A percentile compares a stretch with the other conserved stretches of the same genome.
Conservation (phyloP, 1,140 invertebrate genomes). For the Conus ventricosus region DNA sequence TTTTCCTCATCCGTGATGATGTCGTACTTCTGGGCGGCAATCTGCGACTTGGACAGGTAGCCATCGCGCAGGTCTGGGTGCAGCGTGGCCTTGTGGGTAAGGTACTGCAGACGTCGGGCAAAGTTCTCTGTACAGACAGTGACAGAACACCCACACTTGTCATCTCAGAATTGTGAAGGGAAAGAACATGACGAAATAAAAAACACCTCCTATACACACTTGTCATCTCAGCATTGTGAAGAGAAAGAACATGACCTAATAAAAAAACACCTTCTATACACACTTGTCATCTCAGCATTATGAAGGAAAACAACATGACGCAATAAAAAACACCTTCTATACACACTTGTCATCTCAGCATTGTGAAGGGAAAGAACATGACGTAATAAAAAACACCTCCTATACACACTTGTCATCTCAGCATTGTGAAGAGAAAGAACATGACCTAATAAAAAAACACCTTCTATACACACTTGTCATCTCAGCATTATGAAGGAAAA, state of each 20-base stretch:
- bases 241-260: not conserved
- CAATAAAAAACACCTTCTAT: no score
- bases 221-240: not conserved
- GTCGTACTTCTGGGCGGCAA: slow-evolving; percentile 64
- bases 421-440: not conserved
- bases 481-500: no score
- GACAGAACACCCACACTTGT: not conserved
- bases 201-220: not conserved
- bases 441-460: not conserved
- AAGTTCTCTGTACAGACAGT: slow-evolving; percentile 55
- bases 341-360: no score
- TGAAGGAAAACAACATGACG: no score
- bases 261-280: not conserved
- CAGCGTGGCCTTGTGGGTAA: slow-evolving; percentile 58
- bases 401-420: not conserved
- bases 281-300: not conserved
- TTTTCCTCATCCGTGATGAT: slow-evolving; percentile 63
- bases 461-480: not conserved
- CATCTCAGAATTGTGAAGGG: no score
- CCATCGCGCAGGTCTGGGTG: slow-evolving; percentile 64
- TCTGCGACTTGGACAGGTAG: slow-evolving; percentile 65
- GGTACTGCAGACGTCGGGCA: slow-evolving; percentile 53
- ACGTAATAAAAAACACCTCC: not conserved
- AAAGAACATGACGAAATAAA: not conserved
- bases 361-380: not conserved